Conservation (phyloP, 1,140 invertebrate genomes). For the Rhizoglyphus robini region DNA sequence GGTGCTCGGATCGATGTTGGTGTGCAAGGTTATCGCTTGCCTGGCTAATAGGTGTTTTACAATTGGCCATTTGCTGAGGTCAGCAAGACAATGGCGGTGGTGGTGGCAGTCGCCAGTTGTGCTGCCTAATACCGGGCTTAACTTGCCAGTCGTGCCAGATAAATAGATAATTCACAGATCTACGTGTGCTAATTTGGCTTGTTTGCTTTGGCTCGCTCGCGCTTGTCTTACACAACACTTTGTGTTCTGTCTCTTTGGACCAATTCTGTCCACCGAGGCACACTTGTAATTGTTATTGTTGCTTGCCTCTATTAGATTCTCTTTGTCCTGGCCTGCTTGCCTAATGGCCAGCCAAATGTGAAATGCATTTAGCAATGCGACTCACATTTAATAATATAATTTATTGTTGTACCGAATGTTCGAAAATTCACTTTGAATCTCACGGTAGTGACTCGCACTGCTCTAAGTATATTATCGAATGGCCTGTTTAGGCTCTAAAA, state of each 20-base stretch:
- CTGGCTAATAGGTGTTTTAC: conserved; percentile 4
- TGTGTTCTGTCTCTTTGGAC: conserved; percentile 1
- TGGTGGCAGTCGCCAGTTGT: too few relatives aligned
- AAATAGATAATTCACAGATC: conserved; percentile 9
- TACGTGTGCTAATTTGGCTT: conserved; percentile 14
- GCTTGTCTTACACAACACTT: not conserved
- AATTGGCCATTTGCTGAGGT: conserved; percentile 12
- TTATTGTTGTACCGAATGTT: not conserved
- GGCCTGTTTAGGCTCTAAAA: not conserved
- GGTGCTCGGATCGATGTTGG: not conserved
- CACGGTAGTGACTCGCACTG: not conserved
- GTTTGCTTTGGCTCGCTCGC: not conserved
- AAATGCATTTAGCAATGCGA: not conserved
- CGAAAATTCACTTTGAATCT: not conserved
- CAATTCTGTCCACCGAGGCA: not conserved
- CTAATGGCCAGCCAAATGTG: not conserved
- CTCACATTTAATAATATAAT: not conserved
- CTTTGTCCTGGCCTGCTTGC: not conserved
- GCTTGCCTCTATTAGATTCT: not conserved
- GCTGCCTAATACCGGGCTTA: conserved; percentile 11
- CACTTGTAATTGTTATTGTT: conserved; percentile 13
- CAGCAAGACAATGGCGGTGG: not conserved
- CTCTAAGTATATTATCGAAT: not conserved
- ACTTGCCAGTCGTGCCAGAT: conserved; percentile 4
- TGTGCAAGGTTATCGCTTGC: not conserved